A percentile compares a stretch with the other conserved stretches of the same genome.
These are phyloP conservation scores for Scolopax bukidnonensis DNA, from an alignment of 2,797 vertebrate genomes.

Conservation along the genomic window DNA sequence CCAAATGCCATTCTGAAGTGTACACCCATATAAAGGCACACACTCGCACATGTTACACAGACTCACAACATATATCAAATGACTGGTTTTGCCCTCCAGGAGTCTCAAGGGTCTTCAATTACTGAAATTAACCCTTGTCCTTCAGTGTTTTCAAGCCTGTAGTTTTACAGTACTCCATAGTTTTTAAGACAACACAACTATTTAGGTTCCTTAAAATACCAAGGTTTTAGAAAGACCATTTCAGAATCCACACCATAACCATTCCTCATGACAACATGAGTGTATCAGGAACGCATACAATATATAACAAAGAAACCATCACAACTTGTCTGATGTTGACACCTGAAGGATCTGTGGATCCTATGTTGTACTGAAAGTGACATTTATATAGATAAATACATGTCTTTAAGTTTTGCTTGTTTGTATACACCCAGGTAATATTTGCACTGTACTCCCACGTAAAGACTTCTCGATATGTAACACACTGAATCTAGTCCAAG, in stretches of 20 bases:
- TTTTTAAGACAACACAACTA: not conserved
- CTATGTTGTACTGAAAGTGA: not conserved
- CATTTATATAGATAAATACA: not conserved
- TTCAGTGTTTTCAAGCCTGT: not conserved
- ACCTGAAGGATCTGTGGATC: not conserved
- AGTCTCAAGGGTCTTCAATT: not conserved
- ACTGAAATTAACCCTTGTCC: not conserved
- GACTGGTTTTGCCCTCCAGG: not conserved
- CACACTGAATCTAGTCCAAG: not conserved
- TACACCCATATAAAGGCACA: not conserved
- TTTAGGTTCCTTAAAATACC: not conserved
- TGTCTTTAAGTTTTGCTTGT: conserved; percentile 4
- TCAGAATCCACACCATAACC: conserved; percentile 1
- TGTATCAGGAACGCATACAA: not conserved
- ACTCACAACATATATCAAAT: not conserved
- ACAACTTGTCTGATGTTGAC: not conserved
- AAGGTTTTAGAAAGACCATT: not conserved
- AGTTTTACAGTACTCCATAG: not conserved
- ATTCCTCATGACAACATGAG: not conserved
- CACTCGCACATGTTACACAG: not conserved
- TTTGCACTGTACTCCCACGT: not conserved
- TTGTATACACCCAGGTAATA: conserved; percentile 20
- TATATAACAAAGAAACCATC: not conserved
- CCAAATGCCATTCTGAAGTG: not conserved
- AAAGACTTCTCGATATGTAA: not conserved